phyloP scores from a whole-genome alignment of 2,797 vertebrate genomes.

The Pseudochirops corinnae region DNA sequence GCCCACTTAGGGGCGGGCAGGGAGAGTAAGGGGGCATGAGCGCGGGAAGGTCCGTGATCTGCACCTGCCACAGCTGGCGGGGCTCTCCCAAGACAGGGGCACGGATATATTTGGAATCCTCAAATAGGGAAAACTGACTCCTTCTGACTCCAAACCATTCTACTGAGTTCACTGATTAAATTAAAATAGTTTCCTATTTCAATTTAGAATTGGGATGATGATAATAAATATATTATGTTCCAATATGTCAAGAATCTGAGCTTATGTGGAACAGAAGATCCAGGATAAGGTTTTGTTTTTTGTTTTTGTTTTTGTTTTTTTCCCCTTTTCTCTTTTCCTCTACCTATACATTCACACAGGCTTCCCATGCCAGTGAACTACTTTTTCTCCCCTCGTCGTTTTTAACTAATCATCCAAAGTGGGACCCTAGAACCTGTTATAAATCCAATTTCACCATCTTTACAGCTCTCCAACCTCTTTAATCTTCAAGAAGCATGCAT shows the following conservation, averaged over 20 bases:
- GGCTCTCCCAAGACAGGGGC: not conserved
- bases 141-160: constrained; percentile 29
- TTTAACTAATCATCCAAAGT: not conserved
- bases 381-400: not conserved
- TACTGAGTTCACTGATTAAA: not conserved
- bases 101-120: not conserved
- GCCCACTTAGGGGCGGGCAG: not conserved
- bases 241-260: not conserved
- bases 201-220: constrained; percentile 12
- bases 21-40: not conserved
- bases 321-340: not conserved
- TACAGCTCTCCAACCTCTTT: not conserved
- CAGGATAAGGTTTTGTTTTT: not conserved
- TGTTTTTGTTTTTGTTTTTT: too few species aligned
- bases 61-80: not conserved
- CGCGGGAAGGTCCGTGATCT: not conserved
- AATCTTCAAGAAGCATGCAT: not conserved
- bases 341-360: not conserved
- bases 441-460: not conserved
- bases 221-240: not conserved
- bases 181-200: not conserved
- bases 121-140: not conserved
- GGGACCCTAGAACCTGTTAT: not conserved
- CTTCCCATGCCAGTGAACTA: not conserved
- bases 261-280: not conserved